A percentile compares a stretch with the other conserved stretches of the same genome.
These are phyloP conservation scores for Hapalemur alaotrensis DNA, from an alignment of 2,797 vertebrate species.

Conservation along the genomic window DNA sequence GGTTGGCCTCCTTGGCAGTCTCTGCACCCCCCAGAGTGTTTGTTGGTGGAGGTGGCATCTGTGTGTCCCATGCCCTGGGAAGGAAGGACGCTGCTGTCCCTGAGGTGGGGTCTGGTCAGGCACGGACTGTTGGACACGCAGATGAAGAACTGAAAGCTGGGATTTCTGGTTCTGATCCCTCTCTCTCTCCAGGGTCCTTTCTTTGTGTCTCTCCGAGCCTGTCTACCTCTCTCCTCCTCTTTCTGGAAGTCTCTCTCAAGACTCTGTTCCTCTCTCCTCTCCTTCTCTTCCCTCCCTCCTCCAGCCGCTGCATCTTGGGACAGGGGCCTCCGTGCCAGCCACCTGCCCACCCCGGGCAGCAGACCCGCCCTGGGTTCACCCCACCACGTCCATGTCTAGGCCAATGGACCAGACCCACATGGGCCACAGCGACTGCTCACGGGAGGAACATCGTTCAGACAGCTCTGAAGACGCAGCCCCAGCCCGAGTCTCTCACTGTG, in stretches of 20 bases:
- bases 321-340: neutral
- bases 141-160: neutral
- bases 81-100: too few relatives aligned
- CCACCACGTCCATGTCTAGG: neutral
- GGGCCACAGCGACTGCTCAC: neutral
- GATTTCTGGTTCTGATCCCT: neutral
- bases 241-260: neutral
- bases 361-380: neutral
- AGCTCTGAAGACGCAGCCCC: too few relatives aligned
- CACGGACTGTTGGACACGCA: rapidly evolving
- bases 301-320: neutral
- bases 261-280: neutral
- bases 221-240: neutral
- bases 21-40: neutral
- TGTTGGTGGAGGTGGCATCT: neutral
- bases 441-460: too few relatives aligned
- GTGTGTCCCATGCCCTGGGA: neutral
- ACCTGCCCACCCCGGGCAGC: neutral
- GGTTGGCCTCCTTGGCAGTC: neutral
- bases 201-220: neutral
- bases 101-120: neutral
- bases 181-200: neutral
- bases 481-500: too few relatives aligned
- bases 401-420: neutral
- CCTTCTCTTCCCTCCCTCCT: neutral